Base-by-base conservation (phyloP, 2,888 invertebrate species). In the Amphimallon solstitiale region DNA sequence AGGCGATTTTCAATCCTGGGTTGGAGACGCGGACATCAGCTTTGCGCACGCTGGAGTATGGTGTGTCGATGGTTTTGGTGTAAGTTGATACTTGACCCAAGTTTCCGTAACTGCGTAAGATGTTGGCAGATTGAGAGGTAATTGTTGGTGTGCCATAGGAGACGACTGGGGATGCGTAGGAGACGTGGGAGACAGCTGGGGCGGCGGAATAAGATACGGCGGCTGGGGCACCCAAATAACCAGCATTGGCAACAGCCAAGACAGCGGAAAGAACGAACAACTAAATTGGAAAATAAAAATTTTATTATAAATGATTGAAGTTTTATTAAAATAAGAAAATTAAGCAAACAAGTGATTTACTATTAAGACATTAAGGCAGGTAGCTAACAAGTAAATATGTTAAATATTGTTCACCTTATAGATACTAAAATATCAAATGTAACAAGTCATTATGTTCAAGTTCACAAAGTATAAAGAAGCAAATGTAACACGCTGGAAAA, bases 41-140 rank as follows among this genome's bases (percentile, higher is more conserved):
- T 77, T 90, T 90, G 76, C 89, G 87, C 46, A 89, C 89, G 77
- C 89, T 90, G 54, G 90, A 90, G 84, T 87, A 91, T 6, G 91
- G 90, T 1, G 91, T 91, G 79, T 89, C 89, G 73, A 91, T 86
- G 68, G 89, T 86, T 79, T 90, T 91, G 14, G 87, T 85, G 81
- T 88, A 89, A 51, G 90, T 89, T 12, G 91, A 89, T 65, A 89
- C 85, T 85, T 88, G 88, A 69, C 90, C 90, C 70, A 91, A 83
- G 78, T 91, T 91, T 71, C 89, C 91, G 67, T 85, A 88, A 49
- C 86, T 85, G 69, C 89, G 84, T 71, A 87, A 79, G 72, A 86
- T 88, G 79, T 89, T 89, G 67, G 86, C 85, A 38, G 86, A 85
- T 76, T 88, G 87, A 9, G 86, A 84, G 64, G 88, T 85, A 70